phyloP scores from a whole-genome alignment of 2,888 invertebrate genomes.

The Drosophila emarginata region DNA sequence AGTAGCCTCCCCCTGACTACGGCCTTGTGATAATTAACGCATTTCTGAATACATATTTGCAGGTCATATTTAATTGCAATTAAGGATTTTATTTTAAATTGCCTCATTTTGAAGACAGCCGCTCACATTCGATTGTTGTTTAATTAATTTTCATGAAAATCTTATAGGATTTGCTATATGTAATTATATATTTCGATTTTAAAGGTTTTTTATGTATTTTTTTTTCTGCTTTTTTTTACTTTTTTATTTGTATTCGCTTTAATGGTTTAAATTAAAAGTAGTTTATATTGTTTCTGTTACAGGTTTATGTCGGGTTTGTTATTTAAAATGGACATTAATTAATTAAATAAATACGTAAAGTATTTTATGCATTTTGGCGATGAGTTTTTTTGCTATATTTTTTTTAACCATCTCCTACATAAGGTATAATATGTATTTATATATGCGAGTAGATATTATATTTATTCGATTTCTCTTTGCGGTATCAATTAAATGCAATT shows the following conservation, averaged over 20 bases:
- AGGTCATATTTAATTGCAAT: slow-evolving; percentile 66
- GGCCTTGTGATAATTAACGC: not conserved
- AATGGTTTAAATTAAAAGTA: not conserved
- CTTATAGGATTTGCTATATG: slow-evolving; percentile 34
- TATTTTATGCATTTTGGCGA: slow-evolving; percentile 35
- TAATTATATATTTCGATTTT: not conserved
- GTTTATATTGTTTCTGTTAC: not conserved
- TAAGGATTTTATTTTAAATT: slow-evolving; percentile 37
- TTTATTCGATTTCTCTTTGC: slow-evolving; percentile 26
- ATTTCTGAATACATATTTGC: slow-evolving; percentile 12
- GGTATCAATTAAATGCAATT: slow-evolving; percentile 66
- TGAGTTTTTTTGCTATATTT: slow-evolving; percentile 42
- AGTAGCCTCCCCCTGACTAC: not conserved
- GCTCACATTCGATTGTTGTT: slow-evolving; percentile 7
- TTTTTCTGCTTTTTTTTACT: not conserved
- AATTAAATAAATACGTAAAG: slow-evolving; percentile 58
- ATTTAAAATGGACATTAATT: slow-evolving; percentile 56
- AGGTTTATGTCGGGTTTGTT: slow-evolving; percentile 29
- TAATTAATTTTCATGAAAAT: slow-evolving; percentile 46
- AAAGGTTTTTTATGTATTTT: not conserved
- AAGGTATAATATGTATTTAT: slow-evolving; percentile 14
- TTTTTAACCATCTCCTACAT: slow-evolving; percentile 33
- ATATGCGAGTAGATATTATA: slow-evolving; percentile 1
- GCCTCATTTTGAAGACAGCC: slow-evolving; percentile 16
- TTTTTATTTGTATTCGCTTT: not conserved